These are phyloP conservation scores for Macrobrachium rosenbergii DNA, from an alignment of 1,140 invertebrate genomes.

Conservation along the genomic window DNA sequence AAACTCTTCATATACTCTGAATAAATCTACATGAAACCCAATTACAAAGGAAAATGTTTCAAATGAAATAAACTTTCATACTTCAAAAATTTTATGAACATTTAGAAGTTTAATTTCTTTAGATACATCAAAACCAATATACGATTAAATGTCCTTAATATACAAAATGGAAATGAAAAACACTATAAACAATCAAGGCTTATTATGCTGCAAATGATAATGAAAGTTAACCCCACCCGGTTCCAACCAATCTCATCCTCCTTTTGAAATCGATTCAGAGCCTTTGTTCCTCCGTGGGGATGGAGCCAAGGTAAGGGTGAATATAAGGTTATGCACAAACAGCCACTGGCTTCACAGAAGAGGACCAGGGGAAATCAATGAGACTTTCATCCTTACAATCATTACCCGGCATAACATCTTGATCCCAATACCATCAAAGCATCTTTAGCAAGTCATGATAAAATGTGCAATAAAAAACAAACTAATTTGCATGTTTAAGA, in stretches of 20 bases:
- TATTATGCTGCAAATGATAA: constrained; percentile 24
- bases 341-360: not conserved
- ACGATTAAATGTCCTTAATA: too few relatives aligned
- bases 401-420: constrained; percentile 20
- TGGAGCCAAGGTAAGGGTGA: constrained; percentile 15
- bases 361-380: too few relatives aligned
- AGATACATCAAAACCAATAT: too few relatives aligned
- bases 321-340: constrained; percentile 35
- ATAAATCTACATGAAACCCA: too few relatives aligned
- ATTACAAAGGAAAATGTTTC: too few relatives aligned
- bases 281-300: constrained; percentile 40
- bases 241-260: constrained; percentile 49
- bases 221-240: constrained; percentile 16
- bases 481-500: constrained; percentile 63
- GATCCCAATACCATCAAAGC: constrained; percentile 7
- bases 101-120: too few relatives aligned
- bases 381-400: constrained; percentile 44
- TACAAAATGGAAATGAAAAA: too few relatives aligned
- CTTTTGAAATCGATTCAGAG: constrained; percentile 43
- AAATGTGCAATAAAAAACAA: constrained; percentile 55
- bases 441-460: constrained; percentile 55
- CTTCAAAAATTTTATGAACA: too few relatives aligned
- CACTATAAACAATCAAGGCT: not conserved
- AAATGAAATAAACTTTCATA: too few relatives aligned
- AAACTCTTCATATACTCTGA: too few relatives aligned